Evolutionary conservation across 2,113 vertebrate genomes (phyloP).

Genomic region (Alligator sinensis): DNA sequence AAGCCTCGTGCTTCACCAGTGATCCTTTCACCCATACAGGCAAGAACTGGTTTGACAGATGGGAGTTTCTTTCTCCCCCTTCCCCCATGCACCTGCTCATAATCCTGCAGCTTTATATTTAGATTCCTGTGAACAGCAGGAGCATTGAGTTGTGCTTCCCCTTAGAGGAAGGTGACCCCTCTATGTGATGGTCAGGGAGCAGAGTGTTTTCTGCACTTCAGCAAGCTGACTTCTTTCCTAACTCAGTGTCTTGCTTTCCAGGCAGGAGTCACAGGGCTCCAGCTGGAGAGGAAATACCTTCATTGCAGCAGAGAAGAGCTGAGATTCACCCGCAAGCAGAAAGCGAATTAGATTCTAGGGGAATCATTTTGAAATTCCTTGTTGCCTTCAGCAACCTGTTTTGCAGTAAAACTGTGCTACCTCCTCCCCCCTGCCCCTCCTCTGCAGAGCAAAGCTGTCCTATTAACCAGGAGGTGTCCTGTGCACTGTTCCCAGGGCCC

Average conservation of each 20-base stretch:
- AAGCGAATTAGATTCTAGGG: neutral
- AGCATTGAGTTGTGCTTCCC: neutral
- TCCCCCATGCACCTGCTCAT: neutral
- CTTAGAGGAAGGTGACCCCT: neutral
- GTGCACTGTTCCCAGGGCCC: neutral
- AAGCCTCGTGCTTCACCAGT: neutral
- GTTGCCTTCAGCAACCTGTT: neutral
- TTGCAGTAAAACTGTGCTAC: neutral
- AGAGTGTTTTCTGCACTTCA: neutral
- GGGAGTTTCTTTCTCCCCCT: neutral
- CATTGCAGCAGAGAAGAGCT: neutral
- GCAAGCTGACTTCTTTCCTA: neutral
- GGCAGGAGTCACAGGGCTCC: neutral
- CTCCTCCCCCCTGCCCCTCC: neutral
- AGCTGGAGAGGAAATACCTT: neutral
- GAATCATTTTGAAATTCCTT: neutral
- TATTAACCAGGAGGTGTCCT: neutral
- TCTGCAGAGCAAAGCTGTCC: neutral
- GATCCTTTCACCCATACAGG: neutral
- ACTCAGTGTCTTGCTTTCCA: neutral
- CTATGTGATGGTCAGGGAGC: neutral
- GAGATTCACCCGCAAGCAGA: conserved; percentile 3
- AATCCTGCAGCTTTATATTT: neutral
- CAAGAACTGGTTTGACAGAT: rapidly evolving
- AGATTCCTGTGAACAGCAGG: neutral